A percentile compares a stretch with the other conserved stretches of the same genome.
These are phyloP conservation scores for Catamblyrhynchus diadema DNA, from an alignment of 2,797 vertebrate species.

Conservation along the genomic window DNA sequence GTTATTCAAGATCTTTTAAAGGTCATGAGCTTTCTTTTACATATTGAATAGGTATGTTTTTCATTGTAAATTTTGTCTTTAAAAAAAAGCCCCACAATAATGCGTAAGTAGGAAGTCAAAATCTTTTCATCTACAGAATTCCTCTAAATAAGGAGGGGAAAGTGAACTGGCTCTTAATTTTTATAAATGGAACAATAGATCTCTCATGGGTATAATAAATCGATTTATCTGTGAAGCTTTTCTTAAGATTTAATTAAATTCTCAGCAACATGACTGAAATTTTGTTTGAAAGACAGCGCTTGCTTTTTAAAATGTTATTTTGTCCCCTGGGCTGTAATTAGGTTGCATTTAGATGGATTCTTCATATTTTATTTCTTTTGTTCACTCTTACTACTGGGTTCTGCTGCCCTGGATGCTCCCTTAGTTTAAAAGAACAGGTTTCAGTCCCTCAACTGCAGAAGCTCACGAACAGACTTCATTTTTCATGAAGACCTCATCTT, in stretches of 20 bases:
- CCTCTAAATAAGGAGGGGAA: background rate
- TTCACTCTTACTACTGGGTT: background rate
- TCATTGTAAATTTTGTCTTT: background rate
- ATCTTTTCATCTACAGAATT: background rate
- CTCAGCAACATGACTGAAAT: background rate
- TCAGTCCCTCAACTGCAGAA: background rate
- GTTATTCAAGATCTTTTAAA: background rate
- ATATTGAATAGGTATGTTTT: background rate
- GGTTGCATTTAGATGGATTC: background rate
- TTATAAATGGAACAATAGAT: background rate
- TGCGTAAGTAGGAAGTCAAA: background rate
- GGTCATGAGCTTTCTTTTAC: background rate
- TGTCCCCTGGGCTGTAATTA: background rate
- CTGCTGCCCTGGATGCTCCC: background rate
- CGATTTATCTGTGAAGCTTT: background rate
- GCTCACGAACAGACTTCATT: background rate
- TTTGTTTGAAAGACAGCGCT: background rate
- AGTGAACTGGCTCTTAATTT: background rate
- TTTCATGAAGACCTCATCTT: background rate
- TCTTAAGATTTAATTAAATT: constrained; percentile 9
- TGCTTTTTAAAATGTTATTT: background rate
- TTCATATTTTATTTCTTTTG: background rate
- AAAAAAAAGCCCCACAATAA: background rate
- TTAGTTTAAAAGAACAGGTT: background rate
- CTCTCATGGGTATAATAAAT: background rate